Evolutionary conservation across 2,113 vertebrate genomes (phyloP).

Genomic region (Dicrurus megarhynchus): DNA sequence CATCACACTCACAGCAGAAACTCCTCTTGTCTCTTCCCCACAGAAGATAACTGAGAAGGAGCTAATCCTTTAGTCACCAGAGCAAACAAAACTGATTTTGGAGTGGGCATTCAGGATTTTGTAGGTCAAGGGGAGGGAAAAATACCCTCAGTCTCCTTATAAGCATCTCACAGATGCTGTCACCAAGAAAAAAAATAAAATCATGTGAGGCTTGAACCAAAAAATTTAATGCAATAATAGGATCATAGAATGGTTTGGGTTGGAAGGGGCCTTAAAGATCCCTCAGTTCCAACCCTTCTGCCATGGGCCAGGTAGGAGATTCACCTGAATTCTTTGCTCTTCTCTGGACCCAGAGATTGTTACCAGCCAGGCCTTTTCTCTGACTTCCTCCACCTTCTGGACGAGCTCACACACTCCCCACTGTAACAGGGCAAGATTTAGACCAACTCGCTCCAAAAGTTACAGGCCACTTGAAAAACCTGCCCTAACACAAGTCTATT

Average conservation of each 20-base stretch:
- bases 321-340: neutral
- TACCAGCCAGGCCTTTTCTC: neutral
- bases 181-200: neutral
- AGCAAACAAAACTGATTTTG: neutral
- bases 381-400: neutral
- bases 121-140: neutral
- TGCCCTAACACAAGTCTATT: conserved; percentile 33
- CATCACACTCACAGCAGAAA: neutral
- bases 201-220: neutral
- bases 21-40: neutral
- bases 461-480: conserved; percentile 45
- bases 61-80: neutral
- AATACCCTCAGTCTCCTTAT: accelerated
- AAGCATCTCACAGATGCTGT: neutral
- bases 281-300: neutral
- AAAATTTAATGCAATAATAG: neutral
- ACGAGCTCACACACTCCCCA: neutral
- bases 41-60: no score
- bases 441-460: neutral
- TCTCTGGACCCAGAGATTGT: neutral
- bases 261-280: neutral
- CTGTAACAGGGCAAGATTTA: neutral
- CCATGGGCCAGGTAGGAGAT: neutral
- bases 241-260: neutral
- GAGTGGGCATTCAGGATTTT: neutral